Evolutionary conservation across 2,113 vertebrate genomes (phyloP).

Genomic region (Heterotilapia buettikoferi): DNA sequence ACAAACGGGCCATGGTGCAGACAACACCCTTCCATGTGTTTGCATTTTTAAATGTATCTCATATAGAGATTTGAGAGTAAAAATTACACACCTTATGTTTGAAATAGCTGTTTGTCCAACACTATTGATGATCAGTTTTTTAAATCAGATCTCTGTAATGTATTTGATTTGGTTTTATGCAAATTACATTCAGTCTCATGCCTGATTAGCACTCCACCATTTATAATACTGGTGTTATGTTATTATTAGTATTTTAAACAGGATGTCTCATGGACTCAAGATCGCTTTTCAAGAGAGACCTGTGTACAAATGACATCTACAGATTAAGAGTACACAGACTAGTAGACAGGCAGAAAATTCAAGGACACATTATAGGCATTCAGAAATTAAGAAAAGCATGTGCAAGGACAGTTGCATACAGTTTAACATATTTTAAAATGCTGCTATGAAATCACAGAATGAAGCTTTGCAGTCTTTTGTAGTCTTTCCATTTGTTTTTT

Average conservation of each 20-base stretch:
- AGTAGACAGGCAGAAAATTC: background rate
- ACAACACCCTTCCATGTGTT: background rate
- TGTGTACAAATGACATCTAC: background rate
- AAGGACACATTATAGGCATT: fast-evolving
- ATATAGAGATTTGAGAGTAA: background rate
- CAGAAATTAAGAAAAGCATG: background rate
- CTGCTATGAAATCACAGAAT: background rate
- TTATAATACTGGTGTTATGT: background rate
- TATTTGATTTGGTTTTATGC: background rate
- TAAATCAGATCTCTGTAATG: background rate
- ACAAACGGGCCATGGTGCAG: background rate
- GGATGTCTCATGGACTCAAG: background rate
- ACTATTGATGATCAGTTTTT: background rate
- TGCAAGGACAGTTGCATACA: background rate
- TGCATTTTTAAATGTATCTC: background rate
- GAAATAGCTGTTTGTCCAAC: background rate
- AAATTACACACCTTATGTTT: background rate
- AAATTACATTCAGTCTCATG: background rate
- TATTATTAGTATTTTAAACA: background rate
- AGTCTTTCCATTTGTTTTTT: background rate
- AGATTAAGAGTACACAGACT: background rate
- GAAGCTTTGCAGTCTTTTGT: background rate
- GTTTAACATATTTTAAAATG: background rate
- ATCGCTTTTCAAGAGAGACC: background rate
- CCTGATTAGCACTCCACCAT: background rate